Base-by-base conservation (phyloP, 1,140 invertebrate genomes). In the Periplaneta americana region DNA sequence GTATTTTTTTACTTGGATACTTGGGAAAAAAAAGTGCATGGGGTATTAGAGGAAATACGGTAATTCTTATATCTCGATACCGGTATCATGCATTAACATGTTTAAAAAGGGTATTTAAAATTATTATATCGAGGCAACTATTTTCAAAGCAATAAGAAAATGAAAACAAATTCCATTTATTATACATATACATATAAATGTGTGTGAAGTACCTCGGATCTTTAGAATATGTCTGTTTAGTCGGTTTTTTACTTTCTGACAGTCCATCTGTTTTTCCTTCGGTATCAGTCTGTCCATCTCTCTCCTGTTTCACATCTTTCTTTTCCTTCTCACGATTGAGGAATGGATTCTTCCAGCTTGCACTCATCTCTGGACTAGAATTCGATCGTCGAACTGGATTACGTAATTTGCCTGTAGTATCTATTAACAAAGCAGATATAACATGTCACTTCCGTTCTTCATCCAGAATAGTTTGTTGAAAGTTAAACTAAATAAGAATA, bases 341-440 rank as follows among this genome's bases (percentile, higher is more conserved):
- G 83, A 92, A 92, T 31, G 93, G 91, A 88, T 93, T 93, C 86
- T 95, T 95, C 94, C 94, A 96, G 84, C 92, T 95, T 9, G 94
- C 93, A 83, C 93, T 95, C 95, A 97, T 97, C 90, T 97, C 96
- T 4, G 96, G 96, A 86, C 95, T 96, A 80, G 96, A 97, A 90
- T 96, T 96, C 22, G 95, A 96, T 79, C 96, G 90, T 5, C 95
- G 91, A 74, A 97, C 95, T 18, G 95, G 95, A 90, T 96, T 95
- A 28, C 95, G 89, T 0, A 92, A 92, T 74, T 87, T 88, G 9
- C 87, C 87, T 75, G 75, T 36, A 28, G 48, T n/a, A 66, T 66
- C 48, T 66, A 11, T 11, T 13, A 66, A 66, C n/a, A n/a, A n/a
- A n/a, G 48, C 33, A 76, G 75, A n/a, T n/a, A n/a, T n/a, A n/a